Base-by-base conservation (phyloP, 2,113 vertebrate genomes). In the Miniopterus natalensis region DNA sequence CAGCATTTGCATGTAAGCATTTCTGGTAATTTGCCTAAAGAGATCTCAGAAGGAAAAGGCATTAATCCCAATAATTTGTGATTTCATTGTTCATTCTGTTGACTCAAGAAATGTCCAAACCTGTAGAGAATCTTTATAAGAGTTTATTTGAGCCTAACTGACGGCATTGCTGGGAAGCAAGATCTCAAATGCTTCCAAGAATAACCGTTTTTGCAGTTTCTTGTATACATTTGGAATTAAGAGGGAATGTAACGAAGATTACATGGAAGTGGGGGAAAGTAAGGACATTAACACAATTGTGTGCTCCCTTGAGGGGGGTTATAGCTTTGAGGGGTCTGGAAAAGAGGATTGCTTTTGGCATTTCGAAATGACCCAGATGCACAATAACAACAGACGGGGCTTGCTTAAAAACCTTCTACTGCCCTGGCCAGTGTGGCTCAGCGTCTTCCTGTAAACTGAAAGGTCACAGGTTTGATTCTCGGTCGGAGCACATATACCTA, bases 11-110 rank as follows among this genome's bases (percentile, higher is more conserved):
- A 31, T 49, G 9, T 81, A 49, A 71, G 42, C 81, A 40, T 90
- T 65, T 77, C 79, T 90, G 47, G 23, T 94, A 47, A 68, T 85
- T 89, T 92, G 55, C 70, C 89, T 83, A 51, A 63, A 90, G 81
- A 83, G 25, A 66, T 66, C 45, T 75, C 42, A 31, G 49, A 80
- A 75, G 51, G 63, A 84, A 77, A 93, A 93, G 47, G 31, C n/a
- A 47, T 42, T 88, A 61, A 31, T 42, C 17, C 66, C 21, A 31
- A 21, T 31, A 25, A 57, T 77, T 80, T 71, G 53, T 55, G 47
- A 63, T 92, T 78, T 84, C 79, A 68, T 14, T 70, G 40, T 71
- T 23, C 61, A 49, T 75, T 29, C 36, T 42, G 78, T 80, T 18
- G 2, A 59, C 21, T 25, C 14, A 59, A 57, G 77, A 57, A 80